Evolutionary conservation across 2,888 invertebrate genomes (phyloP), one percentile per base, ranked within the genome.

Genomic region (Hedya salicella): DNA sequence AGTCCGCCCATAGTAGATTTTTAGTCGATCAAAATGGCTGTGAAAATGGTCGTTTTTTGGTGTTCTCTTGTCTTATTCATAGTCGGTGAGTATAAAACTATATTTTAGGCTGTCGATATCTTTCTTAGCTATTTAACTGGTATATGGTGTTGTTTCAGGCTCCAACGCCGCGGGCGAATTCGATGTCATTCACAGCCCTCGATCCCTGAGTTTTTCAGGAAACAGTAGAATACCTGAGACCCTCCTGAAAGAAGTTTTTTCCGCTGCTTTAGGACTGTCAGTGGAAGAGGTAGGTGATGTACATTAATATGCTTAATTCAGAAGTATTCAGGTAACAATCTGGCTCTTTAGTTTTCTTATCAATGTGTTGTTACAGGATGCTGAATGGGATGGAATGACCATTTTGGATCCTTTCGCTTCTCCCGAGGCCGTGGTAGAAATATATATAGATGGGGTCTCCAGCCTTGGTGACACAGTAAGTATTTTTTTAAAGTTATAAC

Each of bases 251-350:
- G 96, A 97, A 82, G 93, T 96, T 5, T 94, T 95, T 70, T 94
- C 95, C n/a, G 95, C 95, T 64, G 87, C 94, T 57, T 88, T 96
- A 69, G 97, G 97, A 53, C 94, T 95, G 71, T 95, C 96, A 11
- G 94, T 95, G n/a, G 94, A 95, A 81, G 94, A 95, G 88, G 95
- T 95, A 87, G 68, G 73, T 75, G 54, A 52, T 52, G 14, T 17
- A n/a, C 59, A 17, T 6, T 39, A 21, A 42, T 32, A 42, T 14
- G 6, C 56, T 11, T 19, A 62, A 32, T 11, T 8, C 16, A 39
- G 32, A 9, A 48, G 11, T 11, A 6, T 16, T 4, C 16, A 14
- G 42, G 16, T 6, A 14, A 14, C n/a, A 14, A n/a, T 6, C n/a
- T 14, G n/a, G n/a, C 36, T 4, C 11, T 52, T 52, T 13, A 42